A percentile compares a stretch with the other conserved stretches of the same genome.
Evolutionary conservation across 2,113 vertebrate genomes (phyloP).

Genomic region (Salvator merianae): DNA sequence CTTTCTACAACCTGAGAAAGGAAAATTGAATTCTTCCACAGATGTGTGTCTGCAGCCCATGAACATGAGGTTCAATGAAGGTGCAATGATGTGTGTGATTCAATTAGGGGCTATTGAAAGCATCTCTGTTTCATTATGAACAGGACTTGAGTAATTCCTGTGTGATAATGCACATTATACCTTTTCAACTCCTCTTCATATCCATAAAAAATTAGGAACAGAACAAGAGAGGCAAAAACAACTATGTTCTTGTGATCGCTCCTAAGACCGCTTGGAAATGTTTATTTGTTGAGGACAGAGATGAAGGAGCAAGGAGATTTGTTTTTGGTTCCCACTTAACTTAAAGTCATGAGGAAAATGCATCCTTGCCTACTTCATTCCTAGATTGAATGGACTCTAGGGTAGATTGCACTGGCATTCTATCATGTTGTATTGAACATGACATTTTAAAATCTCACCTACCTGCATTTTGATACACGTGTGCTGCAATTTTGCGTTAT

Average conservation of each 20-base stretch:
- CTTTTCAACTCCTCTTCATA: slow-evolving; percentile 9
- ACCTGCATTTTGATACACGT: not conserved
- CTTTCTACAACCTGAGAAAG: not conserved
- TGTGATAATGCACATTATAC: not conserved
- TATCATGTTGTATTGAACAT: slow-evolving; percentile 25
- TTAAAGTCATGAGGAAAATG: not conserved
- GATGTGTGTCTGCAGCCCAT: slow-evolving; percentile 25
- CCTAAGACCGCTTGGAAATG: slow-evolving; percentile 9
- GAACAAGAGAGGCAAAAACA: slow-evolving; percentile 23
- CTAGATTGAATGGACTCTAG: slow-evolving; percentile 9
- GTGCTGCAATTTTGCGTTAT: not conserved
- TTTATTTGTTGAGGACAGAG: slow-evolving; percentile 18
- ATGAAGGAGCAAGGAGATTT: not conserved
- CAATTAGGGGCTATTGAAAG: slow-evolving; percentile 38
- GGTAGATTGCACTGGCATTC: slow-evolving; percentile 29
- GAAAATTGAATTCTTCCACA: slow-evolving; percentile 2
- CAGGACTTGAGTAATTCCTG: slow-evolving; percentile 41
- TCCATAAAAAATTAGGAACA: not conserved
- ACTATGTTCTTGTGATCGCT: slow-evolving; percentile 24
- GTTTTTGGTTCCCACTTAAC: not conserved
- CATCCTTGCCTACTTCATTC: slow-evolving; percentile 5
- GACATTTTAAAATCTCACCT: slow-evolving; percentile 32
- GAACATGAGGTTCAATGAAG: slow-evolving; percentile 42
- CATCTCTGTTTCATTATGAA: slow-evolving; percentile 39
- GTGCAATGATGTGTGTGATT: slow-evolving; percentile 55